Percentiles rank a stretch among this genome's conserved stretches.
phyloP scores from a whole-genome alignment of 2,888 invertebrate species.

The Bombyx huttoni region DNA sequence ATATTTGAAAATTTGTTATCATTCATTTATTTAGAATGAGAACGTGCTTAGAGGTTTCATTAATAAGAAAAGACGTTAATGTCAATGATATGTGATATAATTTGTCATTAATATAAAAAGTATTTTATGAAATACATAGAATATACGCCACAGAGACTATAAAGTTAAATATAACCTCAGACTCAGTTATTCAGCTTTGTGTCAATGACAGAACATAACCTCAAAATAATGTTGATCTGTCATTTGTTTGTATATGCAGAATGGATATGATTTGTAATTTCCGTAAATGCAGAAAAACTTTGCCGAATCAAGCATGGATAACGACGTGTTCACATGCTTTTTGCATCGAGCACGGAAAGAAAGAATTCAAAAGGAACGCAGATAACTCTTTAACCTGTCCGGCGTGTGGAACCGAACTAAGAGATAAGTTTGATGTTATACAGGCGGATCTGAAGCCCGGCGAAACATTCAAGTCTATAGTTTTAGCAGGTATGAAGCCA shows the following conservation, averaged over 20 bases:
- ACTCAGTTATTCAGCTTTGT: too few species aligned
- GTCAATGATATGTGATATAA: not conserved
- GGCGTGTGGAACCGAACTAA: slow-evolving; percentile 60
- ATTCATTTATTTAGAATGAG: too few species aligned
- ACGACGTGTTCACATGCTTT: slow-evolving; percentile 71
- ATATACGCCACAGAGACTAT: too few species aligned
- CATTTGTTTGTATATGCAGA: not conserved
- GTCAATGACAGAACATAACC: slow-evolving; percentile 3
- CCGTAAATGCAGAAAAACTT: slow-evolving; percentile 60
- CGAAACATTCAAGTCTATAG: slow-evolving; percentile 68
- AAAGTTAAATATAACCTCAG: too few species aligned
- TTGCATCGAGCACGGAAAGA: slow-evolving; percentile 67
- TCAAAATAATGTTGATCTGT: not conserved
- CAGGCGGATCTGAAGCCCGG: slow-evolving; percentile 64
- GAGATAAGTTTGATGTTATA: slow-evolving; percentile 66
- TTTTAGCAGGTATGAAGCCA: slow-evolving; percentile 65
- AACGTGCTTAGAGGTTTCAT: too few species aligned
- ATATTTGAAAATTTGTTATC: too few species aligned
- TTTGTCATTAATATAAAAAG: slow-evolving; percentile 2
- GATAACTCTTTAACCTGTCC: slow-evolving; percentile 61
- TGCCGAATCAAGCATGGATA: slow-evolving; percentile 63
- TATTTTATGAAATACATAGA: too few species aligned
- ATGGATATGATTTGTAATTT: slow-evolving; percentile 67
- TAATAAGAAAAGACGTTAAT: too few species aligned
- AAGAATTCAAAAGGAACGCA: slow-evolving; percentile 54